phyloP scores from a whole-genome alignment of 2,113 vertebrate species.

The Paramormyrops kingsleyae region DNA sequence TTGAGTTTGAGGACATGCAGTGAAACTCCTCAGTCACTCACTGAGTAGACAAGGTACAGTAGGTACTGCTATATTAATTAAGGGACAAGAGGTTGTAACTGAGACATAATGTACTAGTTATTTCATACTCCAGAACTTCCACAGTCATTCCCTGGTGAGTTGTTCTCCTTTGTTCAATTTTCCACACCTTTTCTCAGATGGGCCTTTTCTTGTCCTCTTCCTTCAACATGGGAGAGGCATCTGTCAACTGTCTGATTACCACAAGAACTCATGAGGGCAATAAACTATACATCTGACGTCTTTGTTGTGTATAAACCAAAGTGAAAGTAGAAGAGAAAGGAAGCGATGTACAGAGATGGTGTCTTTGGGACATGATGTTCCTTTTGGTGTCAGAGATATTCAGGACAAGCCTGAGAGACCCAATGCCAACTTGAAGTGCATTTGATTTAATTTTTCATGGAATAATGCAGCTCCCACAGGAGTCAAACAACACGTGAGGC shows the following conservation, averaged over 20 bases:
- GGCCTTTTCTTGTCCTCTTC: neutral
- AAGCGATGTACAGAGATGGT: neutral
- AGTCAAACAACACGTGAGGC: neutral
- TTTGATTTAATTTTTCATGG: neutral
- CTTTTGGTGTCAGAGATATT: neutral
- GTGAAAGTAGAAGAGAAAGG: neutral
- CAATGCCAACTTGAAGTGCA: neutral
- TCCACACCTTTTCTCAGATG: slow-evolving; percentile 61
- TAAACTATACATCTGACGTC: neutral
- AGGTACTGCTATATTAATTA: neutral
- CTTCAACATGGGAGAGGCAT: neutral
- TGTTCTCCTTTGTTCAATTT: slow-evolving; percentile 63
- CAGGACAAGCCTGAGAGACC: neutral
- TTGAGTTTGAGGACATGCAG: neutral
- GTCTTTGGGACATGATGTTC: neutral
- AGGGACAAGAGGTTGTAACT: neutral
- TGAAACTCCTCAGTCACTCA: neutral
- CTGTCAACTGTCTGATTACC: neutral
- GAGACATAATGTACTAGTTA: slow-evolving; percentile 38
- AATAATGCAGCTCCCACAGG: neutral
- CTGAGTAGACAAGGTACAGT: neutral
- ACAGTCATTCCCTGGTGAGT: slow-evolving; percentile 72
- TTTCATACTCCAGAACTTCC: slow-evolving; percentile 68
- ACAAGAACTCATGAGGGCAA: neutral
- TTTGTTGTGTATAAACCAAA: neutral